Conservation (phyloP, 2,113 vertebrate species). For the Oreochromis spilurus region DNA sequence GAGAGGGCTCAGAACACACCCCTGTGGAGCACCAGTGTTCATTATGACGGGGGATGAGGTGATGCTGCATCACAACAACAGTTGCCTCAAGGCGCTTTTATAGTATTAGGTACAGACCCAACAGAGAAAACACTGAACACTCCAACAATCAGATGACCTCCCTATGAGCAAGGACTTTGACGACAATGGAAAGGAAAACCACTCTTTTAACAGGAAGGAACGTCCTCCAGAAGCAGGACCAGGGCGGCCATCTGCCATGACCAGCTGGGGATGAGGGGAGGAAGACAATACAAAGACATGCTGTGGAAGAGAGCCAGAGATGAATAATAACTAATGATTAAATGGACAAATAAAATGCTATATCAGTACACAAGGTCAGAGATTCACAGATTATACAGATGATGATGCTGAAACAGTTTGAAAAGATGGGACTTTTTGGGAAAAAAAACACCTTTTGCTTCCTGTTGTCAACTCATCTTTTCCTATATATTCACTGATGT, state of each 20-base stretch:
- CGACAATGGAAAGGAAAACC: neutral
- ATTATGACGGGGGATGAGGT: no score
- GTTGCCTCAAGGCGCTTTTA: fast-evolving
- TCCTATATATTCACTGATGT: neutral
- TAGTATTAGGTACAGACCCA: neutral
- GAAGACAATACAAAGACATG: neutral
- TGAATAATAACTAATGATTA: neutral
- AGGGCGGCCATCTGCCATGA: neutral
- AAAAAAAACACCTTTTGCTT: neutral
- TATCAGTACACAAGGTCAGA: neutral
- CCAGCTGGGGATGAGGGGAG: neutral
- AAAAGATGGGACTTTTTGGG: neutral
- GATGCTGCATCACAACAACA: neutral
- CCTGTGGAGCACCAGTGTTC: no score
- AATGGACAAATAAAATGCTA: neutral
- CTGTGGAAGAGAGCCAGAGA: neutral
- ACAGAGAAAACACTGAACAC: neutral
- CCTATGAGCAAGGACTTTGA: neutral
- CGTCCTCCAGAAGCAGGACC: neutral
- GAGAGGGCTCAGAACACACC: no score
- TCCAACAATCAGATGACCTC: neutral
- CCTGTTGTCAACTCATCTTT: neutral
- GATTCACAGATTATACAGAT: neutral
- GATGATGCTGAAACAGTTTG: neutral
- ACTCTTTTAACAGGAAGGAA: neutral